phyloP scores from a whole-genome alignment of 2,888 invertebrate genomes.

The Latrodectus elegans region DNA sequence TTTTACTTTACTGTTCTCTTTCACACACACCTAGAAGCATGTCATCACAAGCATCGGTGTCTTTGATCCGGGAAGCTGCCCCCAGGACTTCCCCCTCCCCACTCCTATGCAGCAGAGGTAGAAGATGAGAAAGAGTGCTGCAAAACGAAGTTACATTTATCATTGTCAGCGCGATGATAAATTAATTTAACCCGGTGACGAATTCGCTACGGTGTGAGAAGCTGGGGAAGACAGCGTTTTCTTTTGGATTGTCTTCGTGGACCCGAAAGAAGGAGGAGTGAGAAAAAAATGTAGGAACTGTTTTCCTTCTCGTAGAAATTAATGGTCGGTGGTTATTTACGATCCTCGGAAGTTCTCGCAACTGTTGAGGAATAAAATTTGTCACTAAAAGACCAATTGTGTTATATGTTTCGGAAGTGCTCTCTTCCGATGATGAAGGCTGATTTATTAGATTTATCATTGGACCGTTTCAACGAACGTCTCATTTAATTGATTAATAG shows the following conservation, averaged over 20 bases:
- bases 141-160: slow-evolving; percentile 50
- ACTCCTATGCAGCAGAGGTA: slow-evolving; percentile 9
- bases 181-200: slow-evolving; percentile 57
- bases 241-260: not conserved
- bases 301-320: slow-evolving; percentile 24
- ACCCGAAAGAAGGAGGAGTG: not conserved
- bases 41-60: slow-evolving; percentile 32
- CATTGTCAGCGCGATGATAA: slow-evolving; percentile 51
- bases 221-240: not conserved
- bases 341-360: not conserved
- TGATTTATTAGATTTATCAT: slow-evolving; percentile 12
- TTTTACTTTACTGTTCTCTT: not conserved
- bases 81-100: not conserved
- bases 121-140: not conserved
- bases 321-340: slow-evolving; percentile 41
- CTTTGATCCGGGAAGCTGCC: slow-evolving; percentile 26
- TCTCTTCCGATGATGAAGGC: slow-evolving; percentile 1
- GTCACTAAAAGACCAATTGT: slow-evolving; percentile 16
- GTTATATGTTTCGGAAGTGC: not conserved
- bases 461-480: not conserved
- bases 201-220: slow-evolving; percentile 34
- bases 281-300: too few relatives aligned
- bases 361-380: slow-evolving; percentile 23
- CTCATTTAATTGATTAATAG: not conserved
- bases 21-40: slow-evolving; percentile 11